Conservation (phyloP, 1,140 invertebrate species). For the Lutraria rhynchaena region DNA sequence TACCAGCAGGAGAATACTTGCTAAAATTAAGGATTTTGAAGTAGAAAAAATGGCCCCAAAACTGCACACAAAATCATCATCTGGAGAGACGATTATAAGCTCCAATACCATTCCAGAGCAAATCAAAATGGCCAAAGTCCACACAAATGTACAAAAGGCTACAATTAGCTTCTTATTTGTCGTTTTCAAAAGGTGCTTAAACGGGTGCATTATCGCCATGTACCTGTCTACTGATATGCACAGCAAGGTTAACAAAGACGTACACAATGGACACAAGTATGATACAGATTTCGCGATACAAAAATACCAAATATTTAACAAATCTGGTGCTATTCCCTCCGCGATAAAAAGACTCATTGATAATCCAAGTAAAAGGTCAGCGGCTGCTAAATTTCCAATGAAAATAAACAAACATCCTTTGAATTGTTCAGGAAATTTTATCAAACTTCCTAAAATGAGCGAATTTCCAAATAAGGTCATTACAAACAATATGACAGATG, state of each 20-base stretch:
- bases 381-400: slow-evolving; percentile 32
- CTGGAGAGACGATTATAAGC: not conserved
- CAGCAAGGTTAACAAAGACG: not conserved
- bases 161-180: not conserved
- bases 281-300: not conserved
- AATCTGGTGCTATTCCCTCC: slow-evolving; percentile 4
- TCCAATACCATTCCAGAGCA: not conserved
- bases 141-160: not conserved
- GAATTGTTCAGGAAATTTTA: slow-evolving; percentile 14
- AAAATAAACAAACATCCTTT: slow-evolving; percentile 34
- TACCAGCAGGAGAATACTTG: not conserved
- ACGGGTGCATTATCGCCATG: slow-evolving; percentile 38
- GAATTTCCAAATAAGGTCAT: slow-evolving; percentile 24
- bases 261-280: not conserved
- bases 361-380: slow-evolving; percentile 31
- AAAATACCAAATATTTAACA: not conserved
- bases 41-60: not conserved
- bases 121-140: not conserved
- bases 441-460: slow-evolving; percentile 22
- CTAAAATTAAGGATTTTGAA: not conserved
- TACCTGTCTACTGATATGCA: slow-evolving; percentile 33
- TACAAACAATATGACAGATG: not conserved
- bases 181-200: slow-evolving; percentile 12
- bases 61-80: not conserved
- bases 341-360: not conserved